Evolutionary conservation across 2,797 vertebrate species (phyloP).

Genomic region (Sebastolobus altivelis): DNA sequence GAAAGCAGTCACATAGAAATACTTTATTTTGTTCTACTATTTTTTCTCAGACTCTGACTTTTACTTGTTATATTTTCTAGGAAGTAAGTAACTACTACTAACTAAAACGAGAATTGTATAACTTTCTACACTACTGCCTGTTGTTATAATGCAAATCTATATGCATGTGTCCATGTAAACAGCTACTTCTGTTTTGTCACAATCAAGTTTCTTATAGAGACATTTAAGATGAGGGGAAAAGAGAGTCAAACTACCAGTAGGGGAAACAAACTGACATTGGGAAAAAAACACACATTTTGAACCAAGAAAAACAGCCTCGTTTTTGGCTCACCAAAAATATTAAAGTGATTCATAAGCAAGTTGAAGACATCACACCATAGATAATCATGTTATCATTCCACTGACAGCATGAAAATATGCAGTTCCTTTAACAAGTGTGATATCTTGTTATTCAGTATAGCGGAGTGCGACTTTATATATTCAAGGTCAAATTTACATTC

Average conservation of each 20-base stretch:
- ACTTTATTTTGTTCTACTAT: background rate
- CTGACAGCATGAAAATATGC: background rate
- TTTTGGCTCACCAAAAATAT: background rate
- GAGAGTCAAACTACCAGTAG: background rate
- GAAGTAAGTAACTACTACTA: background rate
- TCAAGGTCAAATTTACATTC: slow-evolving; percentile 59
- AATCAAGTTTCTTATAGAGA: background rate
- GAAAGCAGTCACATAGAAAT: background rate
- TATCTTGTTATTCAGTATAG: background rate
- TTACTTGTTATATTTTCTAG: background rate
- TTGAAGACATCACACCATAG: background rate
- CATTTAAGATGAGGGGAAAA: background rate
- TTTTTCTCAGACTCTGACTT: background rate
- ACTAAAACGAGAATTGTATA: background rate
- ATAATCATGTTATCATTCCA: background rate
- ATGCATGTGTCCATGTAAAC: background rate
- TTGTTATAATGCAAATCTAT: background rate
- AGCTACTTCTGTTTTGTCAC: background rate
- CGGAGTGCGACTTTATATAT: slow-evolving; percentile 3
- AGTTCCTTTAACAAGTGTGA: background rate
- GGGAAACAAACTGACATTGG: background rate
- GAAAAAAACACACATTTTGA: background rate
- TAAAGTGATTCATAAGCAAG: background rate
- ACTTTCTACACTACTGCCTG: background rate
- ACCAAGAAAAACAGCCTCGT: background rate